These are phyloP conservation scores for Cacoxenus indagator DNA, from an alignment of 2,888 invertebrate genomes.

Conservation along the genomic window DNA sequence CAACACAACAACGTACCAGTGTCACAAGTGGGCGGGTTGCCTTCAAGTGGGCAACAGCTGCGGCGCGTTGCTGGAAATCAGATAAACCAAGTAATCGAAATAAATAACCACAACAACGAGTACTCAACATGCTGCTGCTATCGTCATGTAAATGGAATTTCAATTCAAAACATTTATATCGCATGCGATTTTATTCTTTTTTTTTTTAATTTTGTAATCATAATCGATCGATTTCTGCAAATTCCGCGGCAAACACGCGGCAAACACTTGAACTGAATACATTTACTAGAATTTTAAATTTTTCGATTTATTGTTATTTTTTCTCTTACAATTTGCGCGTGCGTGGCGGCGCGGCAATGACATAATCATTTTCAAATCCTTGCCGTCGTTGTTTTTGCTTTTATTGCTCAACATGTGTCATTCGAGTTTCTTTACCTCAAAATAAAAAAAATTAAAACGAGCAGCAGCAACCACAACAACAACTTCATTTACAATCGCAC, in stretches of 20 bases:
- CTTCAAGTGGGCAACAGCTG: not conserved
- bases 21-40: not conserved
- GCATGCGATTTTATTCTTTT: not conserved
- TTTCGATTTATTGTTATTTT: not conserved
- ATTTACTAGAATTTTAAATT: not conserved
- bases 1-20: not conserved
- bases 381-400: slow-evolving; percentile 14
- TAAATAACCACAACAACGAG: not conserved
- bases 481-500: not conserved
- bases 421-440: slow-evolving; percentile 33
- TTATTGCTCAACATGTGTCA: slow-evolving; percentile 38
- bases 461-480: not conserved
- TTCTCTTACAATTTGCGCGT: not conserved
- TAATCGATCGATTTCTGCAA: not conserved
- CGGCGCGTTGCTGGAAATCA: not conserved
- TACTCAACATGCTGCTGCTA: not conserved
- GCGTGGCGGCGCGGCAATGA: not conserved
- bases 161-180: not conserved
- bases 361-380: slow-evolving; percentile 11
- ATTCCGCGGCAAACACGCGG: not conserved
- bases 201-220: not conserved
- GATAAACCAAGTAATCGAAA: not conserved
- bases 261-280: not conserved
- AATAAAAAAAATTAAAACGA: slow-evolving; percentile 1
- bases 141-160: not conserved